Conservation (phyloP, 2,113 vertebrate species). For the Talpa occidentalis region DNA sequence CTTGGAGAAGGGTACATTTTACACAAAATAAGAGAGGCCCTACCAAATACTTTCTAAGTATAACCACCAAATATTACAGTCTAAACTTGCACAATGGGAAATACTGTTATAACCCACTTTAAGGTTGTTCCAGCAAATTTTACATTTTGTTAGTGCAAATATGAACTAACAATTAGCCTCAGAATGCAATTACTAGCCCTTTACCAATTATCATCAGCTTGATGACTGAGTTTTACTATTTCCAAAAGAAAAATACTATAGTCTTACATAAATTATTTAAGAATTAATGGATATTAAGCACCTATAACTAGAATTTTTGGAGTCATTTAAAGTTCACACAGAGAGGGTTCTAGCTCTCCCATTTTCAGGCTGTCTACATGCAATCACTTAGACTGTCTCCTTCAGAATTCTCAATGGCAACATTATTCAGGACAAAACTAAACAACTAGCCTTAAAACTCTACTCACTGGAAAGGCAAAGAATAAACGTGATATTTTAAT, state of each 20-base stretch:
- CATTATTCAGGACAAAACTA: background rate
- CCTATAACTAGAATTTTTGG: background rate
- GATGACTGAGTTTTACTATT: background rate
- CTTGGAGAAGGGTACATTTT: background rate
- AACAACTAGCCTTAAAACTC: background rate
- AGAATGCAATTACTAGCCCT: conserved; percentile 15
- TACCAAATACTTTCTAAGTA: background rate
- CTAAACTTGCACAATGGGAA: background rate
- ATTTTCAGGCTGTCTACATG: background rate
- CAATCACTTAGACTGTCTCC: background rate
- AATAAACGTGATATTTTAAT: background rate
- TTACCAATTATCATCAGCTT: background rate
- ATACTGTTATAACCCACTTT: background rate
- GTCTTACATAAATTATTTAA: conserved; percentile 8
- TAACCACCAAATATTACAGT: background rate
- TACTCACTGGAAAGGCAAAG: background rate
- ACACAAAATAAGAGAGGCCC: background rate
- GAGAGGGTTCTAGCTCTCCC: background rate
- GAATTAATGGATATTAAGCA: background rate
- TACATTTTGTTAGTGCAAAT: background rate
- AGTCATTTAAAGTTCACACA: background rate
- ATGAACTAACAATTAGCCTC: background rate
- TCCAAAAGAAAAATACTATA: background rate
- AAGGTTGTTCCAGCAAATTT: background rate
- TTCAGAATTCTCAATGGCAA: conserved; percentile 5